phyloP scores from a whole-genome alignment of 2,113 vertebrate species.

The Syngnathus floridae region DNA sequence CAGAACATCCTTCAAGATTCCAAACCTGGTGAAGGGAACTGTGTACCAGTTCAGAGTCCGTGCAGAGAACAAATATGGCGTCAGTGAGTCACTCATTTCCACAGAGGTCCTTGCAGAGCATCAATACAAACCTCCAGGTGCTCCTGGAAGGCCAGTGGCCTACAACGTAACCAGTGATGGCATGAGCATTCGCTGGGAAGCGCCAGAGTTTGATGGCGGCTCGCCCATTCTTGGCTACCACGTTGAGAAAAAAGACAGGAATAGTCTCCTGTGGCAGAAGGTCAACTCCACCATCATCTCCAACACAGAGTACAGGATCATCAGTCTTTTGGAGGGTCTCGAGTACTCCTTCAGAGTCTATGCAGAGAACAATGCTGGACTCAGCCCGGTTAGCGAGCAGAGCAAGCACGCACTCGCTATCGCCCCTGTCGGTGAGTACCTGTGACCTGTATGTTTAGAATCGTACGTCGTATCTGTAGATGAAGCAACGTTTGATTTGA shows the following conservation, averaged over 20 bases:
- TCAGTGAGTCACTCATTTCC: constrained; percentile 84
- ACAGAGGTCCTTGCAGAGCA: constrained; percentile 84
- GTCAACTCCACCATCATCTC: constrained; percentile 85
- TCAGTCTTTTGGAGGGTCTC: constrained; percentile 86
- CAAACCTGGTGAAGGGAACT: constrained; percentile 87
- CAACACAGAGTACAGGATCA: constrained; percentile 89
- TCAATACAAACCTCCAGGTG: constrained; percentile 91
- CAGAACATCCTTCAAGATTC: constrained; percentile 88
- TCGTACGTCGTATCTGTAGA: not conserved
- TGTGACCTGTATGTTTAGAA: not conserved
- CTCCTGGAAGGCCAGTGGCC: constrained; percentile 88
- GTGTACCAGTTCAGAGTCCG: constrained; percentile 94
- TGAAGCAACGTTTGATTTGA: not conserved
- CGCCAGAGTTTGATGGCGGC: constrained; percentile 88
- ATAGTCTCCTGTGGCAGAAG: constrained; percentile 96
- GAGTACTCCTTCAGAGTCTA: constrained; percentile 96
- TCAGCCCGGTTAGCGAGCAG: constrained; percentile 85
- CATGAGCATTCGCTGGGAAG: constrained; percentile 94
- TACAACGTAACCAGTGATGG: constrained; percentile 93
- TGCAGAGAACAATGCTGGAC: constrained; percentile 89
- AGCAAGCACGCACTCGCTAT: constrained; percentile 92
- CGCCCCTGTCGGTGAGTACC: constrained; percentile 91
- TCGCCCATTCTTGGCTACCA: constrained; percentile 91
- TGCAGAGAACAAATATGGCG: constrained; percentile 92
- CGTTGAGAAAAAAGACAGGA: constrained; percentile 97